Base-by-base conservation (phyloP, 2,888 invertebrate genomes). In the Chrysolina americana region DNA sequence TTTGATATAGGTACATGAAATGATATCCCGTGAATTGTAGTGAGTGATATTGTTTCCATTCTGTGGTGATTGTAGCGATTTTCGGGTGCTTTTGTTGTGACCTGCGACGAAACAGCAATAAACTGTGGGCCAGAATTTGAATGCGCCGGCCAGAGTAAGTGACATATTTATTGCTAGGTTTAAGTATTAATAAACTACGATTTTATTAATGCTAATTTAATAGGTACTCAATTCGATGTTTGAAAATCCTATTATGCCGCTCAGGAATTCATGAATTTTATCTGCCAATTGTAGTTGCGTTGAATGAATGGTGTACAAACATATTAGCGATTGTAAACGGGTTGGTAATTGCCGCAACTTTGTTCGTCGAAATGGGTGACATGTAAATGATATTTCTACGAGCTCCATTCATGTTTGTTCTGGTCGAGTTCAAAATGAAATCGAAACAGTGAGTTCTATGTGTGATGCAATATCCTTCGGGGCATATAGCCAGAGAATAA, bases 1-100 rank as follows among this genome's bases (percentile, higher is more conserved):
- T 71, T 78, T 80, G 79, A 80, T 85, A 85, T 83, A n/a, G n/a
- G n/a, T n/a, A 78, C 83, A 86, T 84, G 85, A 85, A 84, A 84
- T 82, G 84, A 82, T 83, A 83, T 82, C 82, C 79, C 82, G 83
- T 81, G 82, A 80, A 77, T 76, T 77, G 78, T 77, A 79, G 83
- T 84, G 83, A 76, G 84, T 85, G 84, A 82, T 83, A 80, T 82
- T 80, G 82, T 83, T 83, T 53, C 66, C 50, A 36, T 68, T 68
- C 81, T 68, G 83, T 79, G 79, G 81, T 82, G 81, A 83, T 82
- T 83, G 81, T 83, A 82, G 77, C 80, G 78, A 77, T 75, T 80
- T 82, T 82, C 80, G 81, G 81, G 82, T 81, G 80, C 78, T 79
- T 79, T 80, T 80, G 78, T 76, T 76, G 79, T 73, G 73, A 77